These are phyloP conservation scores for Cheilosia vernalis DNA, from an alignment of 2,888 invertebrate genomes.

Conservation along the genomic window DNA sequence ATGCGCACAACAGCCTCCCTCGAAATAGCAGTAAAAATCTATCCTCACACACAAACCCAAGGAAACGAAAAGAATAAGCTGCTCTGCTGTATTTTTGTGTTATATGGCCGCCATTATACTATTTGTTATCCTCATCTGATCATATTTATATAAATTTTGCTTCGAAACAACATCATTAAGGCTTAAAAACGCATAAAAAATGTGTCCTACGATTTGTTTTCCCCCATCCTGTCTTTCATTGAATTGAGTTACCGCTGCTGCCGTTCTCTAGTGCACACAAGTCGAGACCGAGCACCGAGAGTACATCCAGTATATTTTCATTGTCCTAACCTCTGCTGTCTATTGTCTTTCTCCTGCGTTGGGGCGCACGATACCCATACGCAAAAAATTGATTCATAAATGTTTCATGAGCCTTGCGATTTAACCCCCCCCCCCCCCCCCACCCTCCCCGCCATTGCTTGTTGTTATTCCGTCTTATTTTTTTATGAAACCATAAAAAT, in stretches of 20 bases:
- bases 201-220: conserved; percentile 66
- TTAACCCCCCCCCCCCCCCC: neutral
- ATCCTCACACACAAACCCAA: conserved; percentile 10
- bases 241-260: conserved; percentile 51
- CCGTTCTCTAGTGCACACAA: conserved; percentile 11
- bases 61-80: conserved; percentile 8
- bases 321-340: conserved; percentile 20
- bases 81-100: conserved; percentile 9
- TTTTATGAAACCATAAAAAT: conserved; percentile 59
- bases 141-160: conserved; percentile 39
- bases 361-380: neutral
- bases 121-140: conserved; percentile 43
- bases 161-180: conserved; percentile 60
- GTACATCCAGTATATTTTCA: conserved; percentile 23
- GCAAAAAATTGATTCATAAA: conserved; percentile 68
- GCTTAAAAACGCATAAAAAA: conserved; percentile 71
- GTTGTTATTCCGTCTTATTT: conserved; percentile 14
- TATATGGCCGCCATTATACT: conserved; percentile 24
- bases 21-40: conserved; percentile 12
- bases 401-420: conserved; percentile 67
- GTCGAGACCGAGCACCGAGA: neutral
- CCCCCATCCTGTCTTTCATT: conserved; percentile 42
- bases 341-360: conserved; percentile 10
- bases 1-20: conserved; percentile 1
- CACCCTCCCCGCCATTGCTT: neutral